Percentiles rank a stretch among this genome's conserved stretches.
Conservation (phyloP, 2,888 invertebrate species). For the Slavum lentiscoides region DNA sequence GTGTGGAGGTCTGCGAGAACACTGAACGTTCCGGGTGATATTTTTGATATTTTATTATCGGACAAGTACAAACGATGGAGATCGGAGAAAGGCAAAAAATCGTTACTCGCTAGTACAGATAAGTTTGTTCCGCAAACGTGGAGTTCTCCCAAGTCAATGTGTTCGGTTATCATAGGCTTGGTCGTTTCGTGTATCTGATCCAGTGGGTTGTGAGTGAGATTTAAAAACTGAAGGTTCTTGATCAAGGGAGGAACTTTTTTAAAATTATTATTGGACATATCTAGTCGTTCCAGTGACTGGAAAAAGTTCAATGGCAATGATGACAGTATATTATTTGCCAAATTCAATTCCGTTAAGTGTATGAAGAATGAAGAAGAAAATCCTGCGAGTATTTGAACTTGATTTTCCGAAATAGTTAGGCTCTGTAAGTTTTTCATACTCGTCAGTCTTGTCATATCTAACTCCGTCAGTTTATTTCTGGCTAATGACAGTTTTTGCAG, state of each 20-base stretch:
- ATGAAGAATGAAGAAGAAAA: slow-evolving; percentile 76
- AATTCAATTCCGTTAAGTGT: slow-evolving; percentile 73
- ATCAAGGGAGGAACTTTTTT: slow-evolving; percentile 78
- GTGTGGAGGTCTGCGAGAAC: slow-evolving; percentile 75
- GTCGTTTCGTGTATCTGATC: slow-evolving; percentile 68
- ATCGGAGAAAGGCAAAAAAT: slow-evolving; percentile 81
- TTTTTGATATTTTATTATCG: slow-evolving; percentile 74
- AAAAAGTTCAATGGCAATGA: slow-evolving; percentile 82
- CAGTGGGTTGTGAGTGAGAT: slow-evolving; percentile 81
- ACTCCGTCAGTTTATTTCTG: slow-evolving; percentile 62
- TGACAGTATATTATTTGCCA: slow-evolving; percentile 75
- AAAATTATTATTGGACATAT: slow-evolving; percentile 78
- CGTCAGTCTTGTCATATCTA: slow-evolving; percentile 78
- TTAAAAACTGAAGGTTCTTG: slow-evolving; percentile 74
- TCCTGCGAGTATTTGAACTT: slow-evolving; percentile 74
- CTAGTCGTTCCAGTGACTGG: slow-evolving; percentile 73
- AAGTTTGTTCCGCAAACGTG: slow-evolving; percentile 81
- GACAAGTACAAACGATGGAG: slow-evolving; percentile 75
- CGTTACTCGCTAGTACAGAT: slow-evolving; percentile 79
- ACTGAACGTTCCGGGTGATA: slow-evolving; percentile 84
- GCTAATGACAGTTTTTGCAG: slow-evolving; percentile 62
- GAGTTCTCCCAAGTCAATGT: slow-evolving; percentile 63
- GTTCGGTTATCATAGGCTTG: slow-evolving; percentile 13
- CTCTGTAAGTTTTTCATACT: slow-evolving; percentile 75
- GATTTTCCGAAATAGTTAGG: slow-evolving; percentile 74